Evolutionary conservation across 1,140 invertebrate genomes (phyloP).

Genomic region (Choristoneura fumiferana): DNA sequence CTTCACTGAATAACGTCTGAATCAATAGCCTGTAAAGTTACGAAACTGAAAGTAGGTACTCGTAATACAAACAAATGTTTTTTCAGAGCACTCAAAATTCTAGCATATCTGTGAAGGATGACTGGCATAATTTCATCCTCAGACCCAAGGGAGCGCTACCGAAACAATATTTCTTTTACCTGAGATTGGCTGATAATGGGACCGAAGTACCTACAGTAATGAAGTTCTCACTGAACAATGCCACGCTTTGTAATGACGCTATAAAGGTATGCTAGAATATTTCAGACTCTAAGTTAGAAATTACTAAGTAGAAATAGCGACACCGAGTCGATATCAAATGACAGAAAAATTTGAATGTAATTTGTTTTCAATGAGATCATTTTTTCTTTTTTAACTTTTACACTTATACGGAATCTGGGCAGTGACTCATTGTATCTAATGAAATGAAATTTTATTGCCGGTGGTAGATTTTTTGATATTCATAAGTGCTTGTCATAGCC

Average conservation of each 20-base stretch:
- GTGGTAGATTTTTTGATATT: no score
- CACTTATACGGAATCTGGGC: no score
- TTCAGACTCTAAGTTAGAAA: background rate
- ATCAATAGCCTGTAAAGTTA: no score
- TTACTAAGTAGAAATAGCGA: background rate
- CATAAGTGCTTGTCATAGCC: no score
- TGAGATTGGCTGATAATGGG: constrained; percentile 31
- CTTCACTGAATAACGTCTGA: no score
- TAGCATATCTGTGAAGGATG: constrained; percentile 27
- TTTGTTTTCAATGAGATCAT: background rate
- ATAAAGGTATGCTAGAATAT: constrained; percentile 44
- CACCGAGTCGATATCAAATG: background rate
- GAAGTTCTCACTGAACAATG: constrained; percentile 47
- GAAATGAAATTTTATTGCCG: no score
- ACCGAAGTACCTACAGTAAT: constrained; percentile 40
- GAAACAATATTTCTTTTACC: constrained; percentile 36
- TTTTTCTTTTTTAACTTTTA: background rate
- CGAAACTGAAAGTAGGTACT: no score
- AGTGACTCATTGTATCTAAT: no score
- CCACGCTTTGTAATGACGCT: constrained; percentile 44
- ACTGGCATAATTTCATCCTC: constrained; percentile 37
- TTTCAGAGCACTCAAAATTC: constrained; percentile 26
- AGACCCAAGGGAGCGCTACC: constrained; percentile 35
- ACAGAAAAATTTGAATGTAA: background rate
- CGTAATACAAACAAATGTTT: constrained; percentile 10